A percentile compares a stretch with the other conserved stretches of the same genome.
Conservation (phyloP, 2,797 vertebrate genomes). For the Poeciliopsis paucimaculata region DNA sequence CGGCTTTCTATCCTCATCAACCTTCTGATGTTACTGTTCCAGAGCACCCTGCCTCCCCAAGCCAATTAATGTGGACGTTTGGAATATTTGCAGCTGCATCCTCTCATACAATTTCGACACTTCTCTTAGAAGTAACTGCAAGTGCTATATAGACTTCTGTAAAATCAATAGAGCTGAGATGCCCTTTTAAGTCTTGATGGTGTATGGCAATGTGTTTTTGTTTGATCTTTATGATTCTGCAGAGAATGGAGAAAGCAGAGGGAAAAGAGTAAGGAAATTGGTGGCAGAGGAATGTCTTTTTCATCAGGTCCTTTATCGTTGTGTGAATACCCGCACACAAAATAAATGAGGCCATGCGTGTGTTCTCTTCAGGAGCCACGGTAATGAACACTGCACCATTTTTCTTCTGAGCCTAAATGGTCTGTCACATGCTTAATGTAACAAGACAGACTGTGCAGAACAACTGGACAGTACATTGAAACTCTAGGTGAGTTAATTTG, state of each 20-base stretch:
- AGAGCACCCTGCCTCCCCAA: conserved; percentile 69
- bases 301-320: conserved; percentile 44
- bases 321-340: conserved; percentile 40
- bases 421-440: conserved; percentile 60
- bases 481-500: conserved; percentile 40
- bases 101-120: conserved; percentile 69
- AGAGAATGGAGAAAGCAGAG: conserved; percentile 43
- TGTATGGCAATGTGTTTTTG: conserved; percentile 59
- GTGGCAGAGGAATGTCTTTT: conserved; percentile 48
- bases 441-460: conserved; percentile 50
- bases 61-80: conserved; percentile 81
- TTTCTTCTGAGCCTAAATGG: conserved; percentile 61
- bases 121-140: conserved; percentile 71
- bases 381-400: conserved; percentile 69
- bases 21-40: conserved; percentile 75
- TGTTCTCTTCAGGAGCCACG: conserved; percentile 56
- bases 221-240: conserved; percentile 71
- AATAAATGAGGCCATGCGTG: conserved; percentile 66
- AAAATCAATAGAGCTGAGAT: conserved; percentile 80
- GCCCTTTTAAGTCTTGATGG: conserved; percentile 78
- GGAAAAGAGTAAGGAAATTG: conserved; percentile 47
- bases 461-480: conserved; percentile 27
- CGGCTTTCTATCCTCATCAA: conserved; percentile 80
- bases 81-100: conserved; percentile 74
- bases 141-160: conserved; percentile 69